Base-by-base conservation (phyloP, 2,113 vertebrate species). In the Passer domesticus region DNA sequence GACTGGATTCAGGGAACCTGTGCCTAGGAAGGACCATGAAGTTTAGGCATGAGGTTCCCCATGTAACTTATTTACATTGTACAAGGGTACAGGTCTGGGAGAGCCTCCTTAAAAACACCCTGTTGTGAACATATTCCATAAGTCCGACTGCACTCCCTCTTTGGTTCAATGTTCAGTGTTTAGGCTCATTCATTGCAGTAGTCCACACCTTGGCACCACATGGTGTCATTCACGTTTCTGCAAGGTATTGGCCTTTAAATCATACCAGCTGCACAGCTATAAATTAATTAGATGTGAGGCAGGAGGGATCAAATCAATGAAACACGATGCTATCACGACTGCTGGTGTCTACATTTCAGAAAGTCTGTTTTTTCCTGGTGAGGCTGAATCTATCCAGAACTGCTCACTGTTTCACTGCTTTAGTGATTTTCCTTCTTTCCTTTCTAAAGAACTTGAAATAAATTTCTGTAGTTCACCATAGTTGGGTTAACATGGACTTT, bases 231-330 rank as follows among this genome's bases (percentile, higher is more conserved):
- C 78, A 59, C 27, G 4, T 70, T 95, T 87, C 93, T 89, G 74
- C 44, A 87, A 89, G 47, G 69, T 84, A 83, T 95, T 75, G 94
- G 77, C 49, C 83, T 85, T 81, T 91, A 91, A 94, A 82, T 85
- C 66, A 94, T 43, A 68, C 15, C 62, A 82, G 35, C 35, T 94
- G 74, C 58, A 91, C 66, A 68, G 22, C 58, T 79, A 64, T 82
- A 87, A 94, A 89, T 91, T 87, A 89, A 87, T 82, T 68, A 82
- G 49, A 35, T 23, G 49, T 41, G 74, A 91, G 35, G 62, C 31
- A 84, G 31, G 22, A 89, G 66, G 49, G 77, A 82, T 47, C 35
- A 82, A 79, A 86, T 83, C 53, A 83, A 37, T 55, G 49, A 63
- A 90, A 78, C 9, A 15, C 11, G n/a, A 25, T 28, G n/a, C 20